A percentile compares a stretch with the other conserved stretches of the same genome.
These are phyloP conservation scores for Gavia stellata DNA, from an alignment of 2,113 vertebrate species.

Conservation along the genomic window DNA sequence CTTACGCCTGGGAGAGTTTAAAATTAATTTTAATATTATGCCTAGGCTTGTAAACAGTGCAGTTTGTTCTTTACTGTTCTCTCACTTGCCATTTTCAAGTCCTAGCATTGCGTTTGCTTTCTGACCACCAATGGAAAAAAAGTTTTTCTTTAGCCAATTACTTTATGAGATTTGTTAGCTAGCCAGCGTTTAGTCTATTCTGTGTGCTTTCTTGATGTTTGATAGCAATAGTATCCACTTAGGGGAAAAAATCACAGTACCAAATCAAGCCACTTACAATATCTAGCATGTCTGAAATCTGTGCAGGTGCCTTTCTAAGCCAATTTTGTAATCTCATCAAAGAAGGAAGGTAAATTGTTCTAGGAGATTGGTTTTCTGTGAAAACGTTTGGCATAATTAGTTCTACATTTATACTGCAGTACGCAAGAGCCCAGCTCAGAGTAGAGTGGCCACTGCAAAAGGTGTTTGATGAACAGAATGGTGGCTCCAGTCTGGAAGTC, in stretches of 20 bases:
- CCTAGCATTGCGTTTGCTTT: neutral
- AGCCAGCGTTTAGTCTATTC: neutral
- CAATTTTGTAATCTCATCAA: neutral
- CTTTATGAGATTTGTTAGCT: neutral
- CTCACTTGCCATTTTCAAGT: neutral
- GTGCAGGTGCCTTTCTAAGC: neutral
- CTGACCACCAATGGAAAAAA: neutral
- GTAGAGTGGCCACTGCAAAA: neutral
- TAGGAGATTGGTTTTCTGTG: neutral
- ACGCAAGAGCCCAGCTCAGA: neutral
- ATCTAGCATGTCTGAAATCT: neutral
- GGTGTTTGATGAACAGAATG: neutral
- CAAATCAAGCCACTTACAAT: neutral
- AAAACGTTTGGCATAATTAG: neutral
- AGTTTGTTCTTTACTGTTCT: neutral
- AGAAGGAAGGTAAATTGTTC: neutral
- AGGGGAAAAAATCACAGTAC: neutral
- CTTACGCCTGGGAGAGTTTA: neutral
- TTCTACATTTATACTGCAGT: neutral
- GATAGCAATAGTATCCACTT: neutral
- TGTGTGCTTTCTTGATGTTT: neutral
- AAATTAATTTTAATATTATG: neutral
- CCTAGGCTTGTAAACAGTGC: neutral
- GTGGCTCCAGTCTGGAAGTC: neutral
- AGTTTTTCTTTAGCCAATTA: neutral